Evolutionary conservation across 2,888 invertebrate genomes (phyloP), one percentile per base, ranked within the genome.

Genomic region (Gisinianus flammeolus): DNA sequence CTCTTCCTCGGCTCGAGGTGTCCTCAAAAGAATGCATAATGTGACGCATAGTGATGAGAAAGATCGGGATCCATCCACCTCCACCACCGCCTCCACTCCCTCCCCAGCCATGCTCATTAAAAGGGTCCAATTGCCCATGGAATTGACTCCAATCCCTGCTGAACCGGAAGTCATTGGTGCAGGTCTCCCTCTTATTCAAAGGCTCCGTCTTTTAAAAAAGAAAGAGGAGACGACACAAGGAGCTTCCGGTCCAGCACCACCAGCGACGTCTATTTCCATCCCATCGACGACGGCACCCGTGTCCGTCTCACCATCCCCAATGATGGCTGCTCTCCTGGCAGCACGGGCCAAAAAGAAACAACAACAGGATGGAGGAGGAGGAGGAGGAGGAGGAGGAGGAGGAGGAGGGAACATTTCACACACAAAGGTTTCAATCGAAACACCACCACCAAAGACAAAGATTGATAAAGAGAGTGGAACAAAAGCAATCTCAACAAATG

Each of bases 171-270:
- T 94, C 0, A 90, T 95, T 80, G 95, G 95, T 58, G 95, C 94
- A 4, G 95, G 95, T 0, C 88, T 95, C 75, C 95, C 95, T 0
- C 87, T 95, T 31, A 87, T 95, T 10, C 91, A 93, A 71, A 56
- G 95, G 78, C 88, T 95, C 72, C 92, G 93, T 85, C 88, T 95
- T 64, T 89, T 95, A 0, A 94, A 94, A 87, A 94, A 95, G 86
- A 94, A 94, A 87, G 94, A 95, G 88, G 93, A 92, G 84, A 87
- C 87, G 28, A 33, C 33, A 6, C 22, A 24, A 58, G 58, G 54
- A n/a, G 31, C n/a, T 4, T n/a, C 22, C 22, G 62, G 35, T 74
- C 19, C 10, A 24, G 72, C 2, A 16, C 16, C 30, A 22, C 4
- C 24, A 1, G 62, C 62, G 24, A 8, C 10, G n/a, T 30, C 56